A percentile compares a stretch with the other conserved stretches of the same genome.
Conservation (phyloP, 1,140 invertebrate species). For the fruit fly (Drosophila melanogaster) region DNA sequence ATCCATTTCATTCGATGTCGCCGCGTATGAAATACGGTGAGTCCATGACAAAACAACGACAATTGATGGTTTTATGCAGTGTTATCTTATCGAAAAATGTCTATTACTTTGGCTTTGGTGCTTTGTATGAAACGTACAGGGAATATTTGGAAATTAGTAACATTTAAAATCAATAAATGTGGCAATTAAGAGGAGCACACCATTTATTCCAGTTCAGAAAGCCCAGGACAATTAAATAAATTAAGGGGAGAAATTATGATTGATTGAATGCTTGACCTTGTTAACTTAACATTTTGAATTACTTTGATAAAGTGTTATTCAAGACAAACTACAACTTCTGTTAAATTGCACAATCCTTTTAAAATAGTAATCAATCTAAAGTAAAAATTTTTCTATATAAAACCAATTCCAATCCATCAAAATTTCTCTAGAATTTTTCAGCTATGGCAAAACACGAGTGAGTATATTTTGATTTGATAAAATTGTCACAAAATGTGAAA, state of each 20-base stretch:
- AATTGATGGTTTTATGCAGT: conserved; percentile 26
- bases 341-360: too few relatives aligned
- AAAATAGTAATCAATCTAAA: too few relatives aligned
- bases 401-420: conserved; percentile 9
- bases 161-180: conserved; percentile 9
- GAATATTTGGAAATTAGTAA: neutral
- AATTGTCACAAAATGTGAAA: neutral
- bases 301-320: too few relatives aligned
- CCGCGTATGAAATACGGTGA: conserved; percentile 21
- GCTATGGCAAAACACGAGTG: neutral
- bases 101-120: conserved; percentile 16
- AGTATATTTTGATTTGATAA: conserved; percentile 4
- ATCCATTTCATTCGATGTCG: conserved; percentile 58
- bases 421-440: neutral
- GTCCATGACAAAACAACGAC: conserved; percentile 19
- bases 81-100: conserved; percentile 24
- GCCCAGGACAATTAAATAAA: neutral
- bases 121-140: conserved; percentile 5
- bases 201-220: conserved; percentile 1
- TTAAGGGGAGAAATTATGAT: neutral
- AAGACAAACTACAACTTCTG: too few relatives aligned
- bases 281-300: too few relatives aligned
- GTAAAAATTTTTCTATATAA: too few relatives aligned
- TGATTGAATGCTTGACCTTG: neutral
- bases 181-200: conserved; percentile 7